A percentile compares a stretch with the other conserved stretches of the same genome.
phyloP scores from a whole-genome alignment of 2,888 invertebrate genomes.

The Hermaeophaga mercurialis region DNA sequence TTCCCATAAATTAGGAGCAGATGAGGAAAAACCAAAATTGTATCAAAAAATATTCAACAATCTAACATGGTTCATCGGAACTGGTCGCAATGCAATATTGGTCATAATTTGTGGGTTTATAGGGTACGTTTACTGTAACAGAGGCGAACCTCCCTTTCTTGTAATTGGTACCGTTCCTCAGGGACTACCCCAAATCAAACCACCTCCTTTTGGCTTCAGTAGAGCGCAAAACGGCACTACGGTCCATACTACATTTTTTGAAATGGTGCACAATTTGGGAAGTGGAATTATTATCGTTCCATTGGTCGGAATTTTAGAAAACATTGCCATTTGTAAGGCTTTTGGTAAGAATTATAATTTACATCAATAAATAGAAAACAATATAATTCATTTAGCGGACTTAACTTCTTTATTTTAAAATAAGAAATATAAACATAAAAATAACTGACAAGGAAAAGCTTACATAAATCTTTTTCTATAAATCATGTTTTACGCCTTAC shows the following conservation, averaged over 20 bases:
- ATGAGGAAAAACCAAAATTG: constrained; percentile 41
- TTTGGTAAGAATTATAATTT: constrained; percentile 78
- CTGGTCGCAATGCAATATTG: constrained; percentile 81
- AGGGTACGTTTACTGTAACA: constrained; percentile 66
- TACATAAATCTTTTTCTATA: too few species aligned
- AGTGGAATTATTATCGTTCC: constrained; percentile 87
- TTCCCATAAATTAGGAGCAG: constrained; percentile 63
- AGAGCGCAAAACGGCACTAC: constrained; percentile 59
- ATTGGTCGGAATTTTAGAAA: constrained; percentile 87
- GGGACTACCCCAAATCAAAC: constrained; percentile 71
- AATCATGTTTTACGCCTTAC: too few species aligned
- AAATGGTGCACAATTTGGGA: constrained; percentile 80
- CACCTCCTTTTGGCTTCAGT: constrained; percentile 70
- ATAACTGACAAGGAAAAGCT: too few species aligned
- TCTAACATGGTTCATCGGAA: constrained; percentile 75
- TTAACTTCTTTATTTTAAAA: too few species aligned
- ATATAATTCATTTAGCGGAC: too few species aligned
- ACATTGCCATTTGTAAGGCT: constrained; percentile 94
- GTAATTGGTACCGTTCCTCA: constrained; percentile 77
- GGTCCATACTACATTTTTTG: constrained; percentile 61
- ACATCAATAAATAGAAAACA: too few species aligned
- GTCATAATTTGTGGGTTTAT: constrained; percentile 75
- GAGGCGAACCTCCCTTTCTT: constrained; percentile 79
- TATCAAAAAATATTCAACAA: constrained; percentile 64
- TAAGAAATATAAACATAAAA: too few species aligned